These are phyloP conservation scores for Lontra canadensis DNA, from an alignment of 2,113 vertebrate species.

Conservation along the genomic window DNA sequence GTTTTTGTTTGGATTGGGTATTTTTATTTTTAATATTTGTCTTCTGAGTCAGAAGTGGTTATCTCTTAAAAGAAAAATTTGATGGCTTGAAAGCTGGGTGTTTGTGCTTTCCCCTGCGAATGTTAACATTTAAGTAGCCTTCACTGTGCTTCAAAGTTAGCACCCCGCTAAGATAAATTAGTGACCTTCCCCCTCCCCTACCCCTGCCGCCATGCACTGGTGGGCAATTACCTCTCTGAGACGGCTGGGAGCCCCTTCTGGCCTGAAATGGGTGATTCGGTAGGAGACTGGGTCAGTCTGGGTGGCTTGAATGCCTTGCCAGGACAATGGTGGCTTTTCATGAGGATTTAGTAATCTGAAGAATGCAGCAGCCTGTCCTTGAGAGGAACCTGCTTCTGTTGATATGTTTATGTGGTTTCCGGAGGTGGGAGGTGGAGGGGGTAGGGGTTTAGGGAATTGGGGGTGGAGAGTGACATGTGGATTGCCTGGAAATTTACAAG, in stretches of 20 bases:
- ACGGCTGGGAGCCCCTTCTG: constrained; percentile 30
- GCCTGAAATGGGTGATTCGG: constrained; percentile 52
- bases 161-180: constrained; percentile 74
- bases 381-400: constrained; percentile 74
- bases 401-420: constrained; percentile 73
- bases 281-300: constrained; percentile 60
- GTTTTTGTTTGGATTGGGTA: constrained; percentile 78
- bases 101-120: constrained; percentile 77
- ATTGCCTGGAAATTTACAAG: constrained; percentile 73
- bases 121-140: constrained; percentile 79
- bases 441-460: background rate
- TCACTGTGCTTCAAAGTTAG: constrained; percentile 76
- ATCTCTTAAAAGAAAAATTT: constrained; percentile 80
- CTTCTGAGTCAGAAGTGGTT: constrained; percentile 76
- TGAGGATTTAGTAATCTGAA: constrained; percentile 62
- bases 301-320: constrained; percentile 27
- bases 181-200: constrained; percentile 73
- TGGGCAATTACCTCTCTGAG: constrained; percentile 14
- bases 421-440: constrained; percentile 28
- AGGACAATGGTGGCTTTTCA: constrained; percentile 77
- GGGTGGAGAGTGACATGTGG: constrained; percentile 45
- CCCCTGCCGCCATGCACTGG: constrained; percentile 33
- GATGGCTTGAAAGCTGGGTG: constrained; percentile 78
- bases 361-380: constrained; percentile 69
- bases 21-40: constrained; percentile 85